phyloP scores from a whole-genome alignment of 2,113 vertebrate species.

The Pelusios castaneus region DNA sequence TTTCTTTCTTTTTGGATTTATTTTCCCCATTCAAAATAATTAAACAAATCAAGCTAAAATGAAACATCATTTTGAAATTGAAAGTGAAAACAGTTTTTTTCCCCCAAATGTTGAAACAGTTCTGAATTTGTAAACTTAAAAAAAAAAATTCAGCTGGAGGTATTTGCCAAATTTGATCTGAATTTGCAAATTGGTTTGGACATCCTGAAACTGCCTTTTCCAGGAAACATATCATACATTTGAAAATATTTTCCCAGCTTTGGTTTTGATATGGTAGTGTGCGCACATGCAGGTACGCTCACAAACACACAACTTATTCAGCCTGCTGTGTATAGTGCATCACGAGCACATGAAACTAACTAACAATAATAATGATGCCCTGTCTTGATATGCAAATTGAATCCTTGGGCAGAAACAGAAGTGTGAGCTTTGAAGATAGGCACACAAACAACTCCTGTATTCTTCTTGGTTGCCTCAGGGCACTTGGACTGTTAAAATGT shows the following conservation, averaged over 20 bases:
- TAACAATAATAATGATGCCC: neutral
- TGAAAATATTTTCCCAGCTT: neutral
- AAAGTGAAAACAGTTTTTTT: neutral
- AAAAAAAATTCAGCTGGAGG: neutral
- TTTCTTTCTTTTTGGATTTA: neutral
- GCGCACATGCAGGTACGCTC: neutral
- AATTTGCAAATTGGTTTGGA: neutral
- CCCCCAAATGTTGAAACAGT: neutral
- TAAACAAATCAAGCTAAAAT: neutral
- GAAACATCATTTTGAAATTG: neutral
- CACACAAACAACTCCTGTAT: neutral
- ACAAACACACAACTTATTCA: neutral
- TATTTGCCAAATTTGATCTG: neutral
- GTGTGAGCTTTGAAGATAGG: neutral
- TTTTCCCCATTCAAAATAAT: neutral
- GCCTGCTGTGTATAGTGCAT: neutral
- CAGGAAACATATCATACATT: neutral
- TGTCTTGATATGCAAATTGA: neutral
- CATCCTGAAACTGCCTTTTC: neutral
- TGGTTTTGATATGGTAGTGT: neutral
- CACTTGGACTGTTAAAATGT: neutral
- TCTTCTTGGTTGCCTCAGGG: neutral
- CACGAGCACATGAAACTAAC: neutral
- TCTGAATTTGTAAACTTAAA: neutral
- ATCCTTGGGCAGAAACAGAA: neutral